Evolutionary conservation across 2,888 invertebrate species (phyloP).

Genomic region (Drepanosiphum platanoidis): DNA sequence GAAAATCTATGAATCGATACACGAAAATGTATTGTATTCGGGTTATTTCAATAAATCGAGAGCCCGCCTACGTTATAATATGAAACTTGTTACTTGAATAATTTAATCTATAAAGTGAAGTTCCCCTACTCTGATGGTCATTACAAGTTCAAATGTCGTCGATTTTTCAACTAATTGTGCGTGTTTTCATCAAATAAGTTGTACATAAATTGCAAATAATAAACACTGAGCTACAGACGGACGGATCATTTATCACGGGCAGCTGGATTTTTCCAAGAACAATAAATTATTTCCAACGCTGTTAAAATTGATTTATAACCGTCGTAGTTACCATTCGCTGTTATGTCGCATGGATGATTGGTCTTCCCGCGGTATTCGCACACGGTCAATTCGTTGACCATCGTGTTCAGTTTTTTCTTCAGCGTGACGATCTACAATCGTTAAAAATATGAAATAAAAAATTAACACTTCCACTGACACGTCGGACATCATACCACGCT

Average conservation of each 20-base stretch:
- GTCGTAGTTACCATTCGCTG: constrained; percentile 26
- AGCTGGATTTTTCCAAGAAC: too few species aligned
- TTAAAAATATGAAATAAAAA: neutral
- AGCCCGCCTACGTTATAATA: neutral
- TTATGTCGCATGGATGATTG: constrained; percentile 11
- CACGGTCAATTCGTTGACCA: neutral
- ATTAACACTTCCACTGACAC: neutral
- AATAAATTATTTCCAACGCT: neutral
- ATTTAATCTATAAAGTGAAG: neutral
- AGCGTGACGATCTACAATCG: neutral
- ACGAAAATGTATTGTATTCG: neutral
- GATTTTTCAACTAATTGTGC: too few species aligned
- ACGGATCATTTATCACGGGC: too few species aligned
- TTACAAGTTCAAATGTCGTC: neutral
- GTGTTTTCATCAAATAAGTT: too few species aligned
- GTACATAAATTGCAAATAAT: too few species aligned
- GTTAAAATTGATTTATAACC: constrained; percentile 61
- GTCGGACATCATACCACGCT: neutral
- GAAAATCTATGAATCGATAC: too few species aligned
- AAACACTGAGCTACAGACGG: too few species aligned
- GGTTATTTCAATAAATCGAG: neutral
- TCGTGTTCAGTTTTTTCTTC: constrained; percentile 37
- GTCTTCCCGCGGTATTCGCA: constrained; percentile 12
- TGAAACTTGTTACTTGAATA: neutral
- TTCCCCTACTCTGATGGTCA: neutral